phyloP scores from a whole-genome alignment of 1,140 invertebrate genomes.

The Hylaeus volcanicus region DNA sequence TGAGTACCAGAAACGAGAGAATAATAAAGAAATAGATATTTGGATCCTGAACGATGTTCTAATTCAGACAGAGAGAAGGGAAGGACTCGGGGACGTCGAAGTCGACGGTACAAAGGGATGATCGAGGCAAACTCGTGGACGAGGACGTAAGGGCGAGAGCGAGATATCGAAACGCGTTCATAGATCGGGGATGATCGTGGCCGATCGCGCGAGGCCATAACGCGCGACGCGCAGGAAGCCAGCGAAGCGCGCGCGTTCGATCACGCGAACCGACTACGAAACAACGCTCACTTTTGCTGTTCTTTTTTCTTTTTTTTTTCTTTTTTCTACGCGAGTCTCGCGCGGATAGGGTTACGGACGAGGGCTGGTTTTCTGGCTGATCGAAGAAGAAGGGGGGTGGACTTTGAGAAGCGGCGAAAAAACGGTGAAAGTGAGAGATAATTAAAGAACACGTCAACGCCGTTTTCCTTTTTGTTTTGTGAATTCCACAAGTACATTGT shows the following conservation, averaged over 20 bases:
- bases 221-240: constrained; percentile 73
- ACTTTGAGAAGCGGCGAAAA: constrained; percentile 21
- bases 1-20: neutral
- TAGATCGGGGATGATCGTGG: constrained; percentile 44
- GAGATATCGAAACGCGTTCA: constrained; percentile 33
- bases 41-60: neutral
- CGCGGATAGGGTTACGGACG: neutral
- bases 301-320: too few relatives aligned
- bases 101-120: neutral
- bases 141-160: neutral
- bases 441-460: constrained; percentile 67
- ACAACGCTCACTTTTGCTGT: neutral
- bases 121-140: neutral
- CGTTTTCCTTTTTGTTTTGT: constrained; percentile 64
- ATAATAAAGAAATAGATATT: neutral
- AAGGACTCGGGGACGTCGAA: neutral
- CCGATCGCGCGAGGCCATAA: constrained; percentile 54
- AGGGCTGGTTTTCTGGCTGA: constrained; percentile 42
- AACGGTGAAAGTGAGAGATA: constrained; percentile 48
- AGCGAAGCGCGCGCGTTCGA: constrained; percentile 63
- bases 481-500: constrained; percentile 72
- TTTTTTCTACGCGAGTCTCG: constrained; percentile 4
- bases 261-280: constrained; percentile 27
- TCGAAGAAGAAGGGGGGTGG: constrained; percentile 19
- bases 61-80: neutral